Conservation (phyloP, 1,140 invertebrate genomes). For the Atopsyche davidsoni region DNA sequence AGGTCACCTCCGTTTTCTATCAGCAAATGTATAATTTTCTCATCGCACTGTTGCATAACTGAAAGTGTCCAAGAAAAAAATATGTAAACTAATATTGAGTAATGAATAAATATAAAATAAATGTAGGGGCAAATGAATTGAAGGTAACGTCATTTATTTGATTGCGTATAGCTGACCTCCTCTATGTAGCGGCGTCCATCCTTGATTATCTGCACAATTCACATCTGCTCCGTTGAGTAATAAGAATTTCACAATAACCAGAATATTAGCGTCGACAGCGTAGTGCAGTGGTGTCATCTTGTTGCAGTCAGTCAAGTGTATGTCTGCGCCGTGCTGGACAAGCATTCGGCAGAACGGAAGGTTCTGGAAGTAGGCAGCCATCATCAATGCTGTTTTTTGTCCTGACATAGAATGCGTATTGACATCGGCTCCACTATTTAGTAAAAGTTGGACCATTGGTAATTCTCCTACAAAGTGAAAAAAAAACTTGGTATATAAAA, state of each 20-base stretch:
- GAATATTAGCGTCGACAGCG: slow-evolving; percentile 44
- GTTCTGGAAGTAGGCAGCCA: slow-evolving; percentile 2
- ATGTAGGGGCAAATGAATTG: neutral
- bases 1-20: slow-evolving; percentile 31
- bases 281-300: slow-evolving; percentile 45
- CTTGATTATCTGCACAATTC: slow-evolving; percentile 39
- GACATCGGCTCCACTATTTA: slow-evolving; percentile 43
- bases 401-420: slow-evolving; percentile 8
- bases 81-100: neutral
- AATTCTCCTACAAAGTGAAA: no score
- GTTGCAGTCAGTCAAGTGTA: slow-evolving; percentile 36
- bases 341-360: slow-evolving; percentile 1
- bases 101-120: neutral
- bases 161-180: slow-evolving; percentile 35
- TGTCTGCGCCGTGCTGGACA: no score
- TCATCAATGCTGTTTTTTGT: slow-evolving; percentile 6
- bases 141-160: neutral
- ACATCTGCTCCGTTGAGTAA: slow-evolving; percentile 41
- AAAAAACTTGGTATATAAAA: no score
- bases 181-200: slow-evolving; percentile 49
- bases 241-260: slow-evolving; percentile 38
- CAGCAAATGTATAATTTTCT: slow-evolving; percentile 30
- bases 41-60: slow-evolving; percentile 30
- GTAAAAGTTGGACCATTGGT: slow-evolving; percentile 38
- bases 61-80: slow-evolving; percentile 25